phyloP scores from a whole-genome alignment of 2,888 invertebrate genomes.

The Agrochola litura region DNA sequence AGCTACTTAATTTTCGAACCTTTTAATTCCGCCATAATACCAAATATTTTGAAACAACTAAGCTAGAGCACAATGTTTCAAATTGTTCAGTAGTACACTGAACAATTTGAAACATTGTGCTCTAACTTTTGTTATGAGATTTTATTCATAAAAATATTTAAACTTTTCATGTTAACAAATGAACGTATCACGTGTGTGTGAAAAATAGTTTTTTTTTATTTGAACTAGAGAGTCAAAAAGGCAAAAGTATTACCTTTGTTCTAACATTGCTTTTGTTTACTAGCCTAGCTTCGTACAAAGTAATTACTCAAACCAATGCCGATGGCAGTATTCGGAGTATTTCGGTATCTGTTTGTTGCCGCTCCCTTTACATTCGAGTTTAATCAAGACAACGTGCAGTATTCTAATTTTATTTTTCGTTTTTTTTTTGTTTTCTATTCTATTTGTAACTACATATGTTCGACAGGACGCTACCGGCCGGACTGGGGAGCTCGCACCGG shows the following conservation, averaged over 20 bases:
- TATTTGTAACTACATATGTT: slow-evolving; percentile 68
- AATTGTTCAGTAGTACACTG: too few species aligned
- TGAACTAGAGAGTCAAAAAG: neutral
- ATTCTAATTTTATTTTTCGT: neutral
- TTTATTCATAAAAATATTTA: neutral
- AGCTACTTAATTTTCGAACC: neutral
- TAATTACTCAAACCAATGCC: neutral
- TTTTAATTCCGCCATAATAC: neutral
- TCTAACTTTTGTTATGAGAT: neutral
- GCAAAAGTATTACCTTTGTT: neutral
- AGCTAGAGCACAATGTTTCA: too few species aligned
- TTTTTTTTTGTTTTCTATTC: neutral
- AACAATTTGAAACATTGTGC: neutral
- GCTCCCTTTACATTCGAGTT: neutral
- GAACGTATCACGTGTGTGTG: neutral
- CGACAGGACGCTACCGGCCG: slow-evolving; percentile 85
- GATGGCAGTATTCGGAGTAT: neutral
- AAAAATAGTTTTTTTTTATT: neutral
- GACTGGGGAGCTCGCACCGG: slow-evolving; percentile 91
- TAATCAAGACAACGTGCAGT: neutral
- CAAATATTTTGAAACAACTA: neutral
- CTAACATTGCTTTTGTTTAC: neutral
- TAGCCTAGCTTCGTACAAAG: neutral
- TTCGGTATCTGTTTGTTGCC: neutral
- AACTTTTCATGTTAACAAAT: neutral